These are phyloP conservation scores for Cyphomyrus discorhynchus DNA, from an alignment of 2,113 vertebrate genomes.

Conservation along the genomic window DNA sequence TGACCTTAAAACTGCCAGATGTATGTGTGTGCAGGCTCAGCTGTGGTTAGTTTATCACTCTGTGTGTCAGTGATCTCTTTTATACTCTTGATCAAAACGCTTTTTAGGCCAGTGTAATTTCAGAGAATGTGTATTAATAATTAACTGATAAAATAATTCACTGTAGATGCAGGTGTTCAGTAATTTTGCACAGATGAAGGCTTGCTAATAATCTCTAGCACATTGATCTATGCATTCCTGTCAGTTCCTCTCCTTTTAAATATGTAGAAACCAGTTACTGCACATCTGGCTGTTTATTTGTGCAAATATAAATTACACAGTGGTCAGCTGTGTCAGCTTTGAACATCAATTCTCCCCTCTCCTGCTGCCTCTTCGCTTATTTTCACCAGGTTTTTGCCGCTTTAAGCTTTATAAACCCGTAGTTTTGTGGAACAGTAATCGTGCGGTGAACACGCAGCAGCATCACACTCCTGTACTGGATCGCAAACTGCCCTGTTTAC, in stretches of 20 bases:
- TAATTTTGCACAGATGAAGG: slow-evolving; percentile 52
- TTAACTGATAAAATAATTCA: slow-evolving; percentile 51
- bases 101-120: slow-evolving; percentile 1
- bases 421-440: slow-evolving; percentile 58
- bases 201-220: slow-evolving; percentile 10
- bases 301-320: not conserved
- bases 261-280: slow-evolving; percentile 7
- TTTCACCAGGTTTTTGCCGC: not conserved
- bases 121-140: slow-evolving; percentile 16
- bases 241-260: slow-evolving; percentile 8
- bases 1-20: not conserved
- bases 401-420: not conserved
- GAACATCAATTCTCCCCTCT: not conserved
- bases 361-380: not conserved
- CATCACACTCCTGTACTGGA: slow-evolving; percentile 61
- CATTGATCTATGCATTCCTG: slow-evolving; percentile 11
- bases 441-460: slow-evolving; percentile 53
- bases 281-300: slow-evolving; percentile 13
- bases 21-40: not conserved
- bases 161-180: slow-evolving; percentile 5
- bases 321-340: not conserved
- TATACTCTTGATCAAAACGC: not conserved
- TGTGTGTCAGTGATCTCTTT: not conserved
- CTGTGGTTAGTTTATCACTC: not conserved
- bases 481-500: slow-evolving; percentile 54